Evolutionary conservation across 2,113 vertebrate genomes (phyloP), one percentile per base, ranked within the genome.

Genomic region (Mustela nigripes): DNA sequence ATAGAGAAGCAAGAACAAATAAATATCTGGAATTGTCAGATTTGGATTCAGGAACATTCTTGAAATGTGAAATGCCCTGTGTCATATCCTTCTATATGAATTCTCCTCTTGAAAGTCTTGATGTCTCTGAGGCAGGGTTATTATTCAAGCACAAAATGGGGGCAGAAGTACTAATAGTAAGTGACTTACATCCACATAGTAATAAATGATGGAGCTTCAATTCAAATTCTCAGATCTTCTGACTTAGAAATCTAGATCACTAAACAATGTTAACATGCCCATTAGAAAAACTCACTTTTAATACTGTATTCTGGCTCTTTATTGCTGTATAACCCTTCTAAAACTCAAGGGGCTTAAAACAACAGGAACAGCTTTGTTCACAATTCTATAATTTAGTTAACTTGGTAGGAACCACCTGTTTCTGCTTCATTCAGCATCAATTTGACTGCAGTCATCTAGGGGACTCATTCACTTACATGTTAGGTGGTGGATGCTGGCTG

Each of bases 201-300:
- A 62, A 45, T 22, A 26, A 42, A 67, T 56, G 45, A 63, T 74
- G 50, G 28, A 53, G n/a, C 36, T 84, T 91, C 56, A n/a, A 24
- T 79, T 90, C 71, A 87, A 71, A 65, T 22, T 53, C 56, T 91
- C 39, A 95, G 42, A 78, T 89, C 31, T 85, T 89, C n/a, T 56
- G 56, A 45, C 39, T 74, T 60, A 85, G 83, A 89, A 73, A 84
- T 87, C 60, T 74, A 33, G 19, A 19, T 11, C 16, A 50, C 65
- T 91, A 73, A 65, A 7, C 11, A 56, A n/a, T 56, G 42, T 81
- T 81, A 79, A 48, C 11, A 63, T 69, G 36, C 5, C 11, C 36
- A 48, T 48, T 82, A 86, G 84, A 39, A 82, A 74, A 92, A 81
- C 14, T 74, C 36, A 14, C 45, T 18, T 65, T 92, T 74, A 78